Conservation (phyloP, 2,113 vertebrate species). For the Malurus cyaneus region DNA sequence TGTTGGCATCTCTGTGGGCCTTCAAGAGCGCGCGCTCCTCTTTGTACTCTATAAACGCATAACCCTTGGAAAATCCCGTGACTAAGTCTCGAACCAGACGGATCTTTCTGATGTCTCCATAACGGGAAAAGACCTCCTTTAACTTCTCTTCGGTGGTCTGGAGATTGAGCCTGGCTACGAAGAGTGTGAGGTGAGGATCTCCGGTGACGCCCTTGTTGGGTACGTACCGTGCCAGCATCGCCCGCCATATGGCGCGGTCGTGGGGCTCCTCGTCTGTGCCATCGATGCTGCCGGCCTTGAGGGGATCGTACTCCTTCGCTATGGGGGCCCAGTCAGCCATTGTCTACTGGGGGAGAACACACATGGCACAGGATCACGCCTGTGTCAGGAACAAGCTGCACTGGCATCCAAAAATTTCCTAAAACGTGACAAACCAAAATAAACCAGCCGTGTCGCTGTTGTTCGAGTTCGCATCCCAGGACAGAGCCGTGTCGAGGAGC, state of each 20-base stretch:
- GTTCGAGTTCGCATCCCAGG: rapidly evolving
- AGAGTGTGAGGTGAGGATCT: conserved; percentile 90
- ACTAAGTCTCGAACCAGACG: conserved; percentile 92
- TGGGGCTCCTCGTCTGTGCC: conserved; percentile 95
- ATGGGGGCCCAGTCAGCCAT: conserved; percentile 93
- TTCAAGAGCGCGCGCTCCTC: conserved; percentile 86
- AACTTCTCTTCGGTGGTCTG: conserved; percentile 91
- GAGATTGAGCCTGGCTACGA: conserved; percentile 88
- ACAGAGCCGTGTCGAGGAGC: rapidly evolving
- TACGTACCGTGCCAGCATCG: conserved; percentile 85
- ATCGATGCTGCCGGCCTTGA: conserved; percentile 96
- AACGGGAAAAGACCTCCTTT: conserved; percentile 87
- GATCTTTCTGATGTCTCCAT: conserved; percentile 86
- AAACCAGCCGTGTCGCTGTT: not conserved
- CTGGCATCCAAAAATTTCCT: not conserved
- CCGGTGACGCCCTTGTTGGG: conserved; percentile 89
- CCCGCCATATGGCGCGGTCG: conserved; percentile 90
- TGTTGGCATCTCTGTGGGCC: conserved; percentile 89
- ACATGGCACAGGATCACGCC: rapidly evolving
- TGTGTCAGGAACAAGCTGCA: too few relatives aligned
- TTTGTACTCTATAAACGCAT: conserved; percentile 91
- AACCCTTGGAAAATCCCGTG: conserved; percentile 92
- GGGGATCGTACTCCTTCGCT: conserved; percentile 88
- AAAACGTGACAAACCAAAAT: rapidly evolving
- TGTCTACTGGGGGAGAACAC: not conserved